A percentile compares a stretch with the other conserved stretches of the same genome.
phyloP scores from a whole-genome alignment of 2,888 invertebrate genomes.

The Anthophora plumipes region DNA sequence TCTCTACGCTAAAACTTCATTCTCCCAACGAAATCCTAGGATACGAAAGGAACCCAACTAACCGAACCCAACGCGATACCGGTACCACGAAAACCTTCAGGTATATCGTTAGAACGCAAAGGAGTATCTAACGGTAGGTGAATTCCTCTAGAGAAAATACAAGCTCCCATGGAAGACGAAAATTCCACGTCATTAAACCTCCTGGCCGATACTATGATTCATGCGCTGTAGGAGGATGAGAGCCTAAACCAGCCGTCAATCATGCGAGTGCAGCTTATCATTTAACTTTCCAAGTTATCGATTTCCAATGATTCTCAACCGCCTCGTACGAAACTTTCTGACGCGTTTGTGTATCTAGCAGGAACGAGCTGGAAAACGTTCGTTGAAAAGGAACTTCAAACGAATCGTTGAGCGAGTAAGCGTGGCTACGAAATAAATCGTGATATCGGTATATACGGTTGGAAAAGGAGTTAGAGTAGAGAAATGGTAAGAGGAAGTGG shows the following conservation, averaged over 20 bases:
- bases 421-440: slow-evolving; percentile 36
- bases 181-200: slow-evolving; percentile 46
- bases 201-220: slow-evolving; percentile 27
- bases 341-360: slow-evolving; percentile 4
- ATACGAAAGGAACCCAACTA: too few relatives aligned
- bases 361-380: slow-evolving; percentile 1
- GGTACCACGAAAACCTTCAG: neutral
- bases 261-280: slow-evolving; percentile 36
- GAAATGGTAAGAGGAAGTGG: too few relatives aligned
- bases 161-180: neutral
- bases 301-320: slow-evolving; percentile 34
- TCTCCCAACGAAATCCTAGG: too few relatives aligned
- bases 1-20: too few relatives aligned
- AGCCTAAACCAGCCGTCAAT: slow-evolving; percentile 31
- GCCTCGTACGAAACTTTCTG: neutral
- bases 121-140: slow-evolving; percentile 1
- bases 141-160: neutral
- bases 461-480: too few relatives aligned
- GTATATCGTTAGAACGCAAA: neutral
- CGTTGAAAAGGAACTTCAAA: slow-evolving; percentile 41
- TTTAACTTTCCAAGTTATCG: slow-evolving; percentile 38
- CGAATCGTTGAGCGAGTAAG: slow-evolving; percentile 10
- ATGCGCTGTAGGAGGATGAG: too few relatives aligned
- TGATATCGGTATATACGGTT: too few relatives aligned
- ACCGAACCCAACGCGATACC: too few relatives aligned